phyloP scores from a whole-genome alignment of 1,140 invertebrate genomes.

The Pogonomyrmex californicus region DNA sequence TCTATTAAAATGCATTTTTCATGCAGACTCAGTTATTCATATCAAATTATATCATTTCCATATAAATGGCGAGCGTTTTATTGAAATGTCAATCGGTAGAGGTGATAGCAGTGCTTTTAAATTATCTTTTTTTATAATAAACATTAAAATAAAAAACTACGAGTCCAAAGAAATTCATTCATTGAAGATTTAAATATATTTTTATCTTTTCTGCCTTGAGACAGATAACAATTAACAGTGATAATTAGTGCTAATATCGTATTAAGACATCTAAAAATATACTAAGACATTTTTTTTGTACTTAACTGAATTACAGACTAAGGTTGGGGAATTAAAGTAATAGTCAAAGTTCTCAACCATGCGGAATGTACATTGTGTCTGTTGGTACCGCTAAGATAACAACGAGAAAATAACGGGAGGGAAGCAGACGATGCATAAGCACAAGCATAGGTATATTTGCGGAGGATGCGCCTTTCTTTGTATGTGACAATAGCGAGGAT shows the following conservation, averaged over 20 bases:
- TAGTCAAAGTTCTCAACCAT: not conserved
- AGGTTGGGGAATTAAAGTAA: not conserved
- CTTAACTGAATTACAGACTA: not conserved
- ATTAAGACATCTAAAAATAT: slow-evolving; percentile 12
- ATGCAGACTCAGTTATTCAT: slow-evolving; percentile 5
- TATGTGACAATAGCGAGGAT: slow-evolving; percentile 17
- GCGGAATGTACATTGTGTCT: not conserved
- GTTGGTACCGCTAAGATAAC: not conserved
- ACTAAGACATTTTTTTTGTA: not conserved
- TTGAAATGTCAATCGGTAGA: slow-evolving; percentile 11
- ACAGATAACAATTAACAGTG: not conserved
- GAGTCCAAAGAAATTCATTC: not conserved
- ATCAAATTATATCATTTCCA: slow-evolving; percentile 47
- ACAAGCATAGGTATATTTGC: slow-evolving; percentile 18
- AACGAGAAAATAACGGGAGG: not conserved
- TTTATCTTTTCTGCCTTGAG: not conserved
- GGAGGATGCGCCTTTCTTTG: not conserved
- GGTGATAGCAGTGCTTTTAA: not conserved
- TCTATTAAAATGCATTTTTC: slow-evolving; percentile 43
- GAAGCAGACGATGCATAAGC: slow-evolving; percentile 10
- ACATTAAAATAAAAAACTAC: not conserved
- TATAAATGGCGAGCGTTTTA: slow-evolving; percentile 41
- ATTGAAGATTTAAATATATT: not conserved
- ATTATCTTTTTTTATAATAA: not conserved
- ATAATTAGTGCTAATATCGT: not conserved